Evolutionary conservation across 2,797 vertebrate species (phyloP), one percentile per base, ranked within the genome.

Genomic region (Amazona finschi): DNA sequence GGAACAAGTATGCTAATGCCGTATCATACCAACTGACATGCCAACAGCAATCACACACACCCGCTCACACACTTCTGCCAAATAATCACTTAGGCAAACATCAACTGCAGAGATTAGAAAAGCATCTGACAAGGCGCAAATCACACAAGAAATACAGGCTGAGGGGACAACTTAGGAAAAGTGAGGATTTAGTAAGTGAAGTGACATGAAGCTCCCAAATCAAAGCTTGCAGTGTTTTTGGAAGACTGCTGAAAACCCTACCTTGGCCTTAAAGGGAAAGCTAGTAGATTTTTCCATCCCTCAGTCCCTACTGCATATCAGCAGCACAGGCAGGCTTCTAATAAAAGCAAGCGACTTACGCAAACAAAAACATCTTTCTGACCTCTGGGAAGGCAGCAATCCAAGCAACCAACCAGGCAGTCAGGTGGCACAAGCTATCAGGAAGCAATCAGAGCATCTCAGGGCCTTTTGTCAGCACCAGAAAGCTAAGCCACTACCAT

Each of bases 341-440:
- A 98, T 98, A 97, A 97, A 97, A 98, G 97, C 90, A 94, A 97
- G 84, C 93, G 93, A 96, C 96, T 46, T 44, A 52, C 28, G 38
- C 96, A 97, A 96, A 97, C 95, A 96, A 97, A 96, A 95, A 93
- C 66, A 36, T 93, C 90, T 92, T 94, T 94, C 96, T 97, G 95
- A 95, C 95, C 96, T 93, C 94, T 94, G 95, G 90, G 94, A 96
- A 96, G 84, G 91, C 70, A 97, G 90, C 81, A 94, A 73, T 84
- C 94, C 95, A 93, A 95, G 85, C 93, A 91, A 97, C 43, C 93
- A 95, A 87, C 46, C 49, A 93, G 67, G 73, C 85, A 94, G 94
- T 95, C 96, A 97, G 96, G 97, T 97, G 95, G 96, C 93, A 89
- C n/a, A 43, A 86, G 36, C 89, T 65, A 43, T 21, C 12, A 36